Evolutionary conservation across 2,113 vertebrate species (phyloP).

Genomic region (Pontoporia blainvillei): DNA sequence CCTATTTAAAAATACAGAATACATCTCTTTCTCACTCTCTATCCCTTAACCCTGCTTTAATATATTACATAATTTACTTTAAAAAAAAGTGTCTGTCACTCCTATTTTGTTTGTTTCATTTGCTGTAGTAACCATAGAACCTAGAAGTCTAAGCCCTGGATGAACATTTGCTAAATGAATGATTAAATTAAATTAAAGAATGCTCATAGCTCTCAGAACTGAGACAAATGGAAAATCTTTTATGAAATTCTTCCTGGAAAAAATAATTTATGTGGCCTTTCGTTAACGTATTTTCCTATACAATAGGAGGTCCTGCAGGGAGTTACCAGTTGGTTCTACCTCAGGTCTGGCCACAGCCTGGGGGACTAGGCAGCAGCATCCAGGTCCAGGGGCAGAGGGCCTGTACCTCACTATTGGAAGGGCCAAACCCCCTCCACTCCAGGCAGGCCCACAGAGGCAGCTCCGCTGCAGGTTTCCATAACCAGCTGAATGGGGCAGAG

Average conservation of each 20-base stretch:
- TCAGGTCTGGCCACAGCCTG: background rate
- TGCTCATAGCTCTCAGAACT: background rate
- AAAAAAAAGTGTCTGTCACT: background rate
- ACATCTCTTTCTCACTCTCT: background rate
- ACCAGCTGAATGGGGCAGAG: background rate
- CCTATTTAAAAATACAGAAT: background rate
- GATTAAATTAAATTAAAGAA: background rate
- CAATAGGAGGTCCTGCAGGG: background rate
- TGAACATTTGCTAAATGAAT: background rate
- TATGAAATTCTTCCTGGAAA: background rate
- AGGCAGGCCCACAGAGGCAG: background rate
- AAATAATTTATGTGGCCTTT: background rate
- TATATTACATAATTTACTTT: background rate
- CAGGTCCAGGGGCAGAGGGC: background rate
- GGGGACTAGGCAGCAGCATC: background rate
- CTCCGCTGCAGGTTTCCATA: background rate
- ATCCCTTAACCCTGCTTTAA: background rate
- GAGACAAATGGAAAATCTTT: background rate
- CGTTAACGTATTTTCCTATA: background rate
- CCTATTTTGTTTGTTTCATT: background rate
- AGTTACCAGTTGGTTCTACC: background rate
- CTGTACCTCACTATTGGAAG: background rate
- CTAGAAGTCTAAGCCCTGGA: background rate
- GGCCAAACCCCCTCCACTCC: rapidly evolving
- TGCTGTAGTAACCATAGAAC: background rate